phyloP scores from a whole-genome alignment of 2,888 invertebrate species.

The Lagria hirta region DNA sequence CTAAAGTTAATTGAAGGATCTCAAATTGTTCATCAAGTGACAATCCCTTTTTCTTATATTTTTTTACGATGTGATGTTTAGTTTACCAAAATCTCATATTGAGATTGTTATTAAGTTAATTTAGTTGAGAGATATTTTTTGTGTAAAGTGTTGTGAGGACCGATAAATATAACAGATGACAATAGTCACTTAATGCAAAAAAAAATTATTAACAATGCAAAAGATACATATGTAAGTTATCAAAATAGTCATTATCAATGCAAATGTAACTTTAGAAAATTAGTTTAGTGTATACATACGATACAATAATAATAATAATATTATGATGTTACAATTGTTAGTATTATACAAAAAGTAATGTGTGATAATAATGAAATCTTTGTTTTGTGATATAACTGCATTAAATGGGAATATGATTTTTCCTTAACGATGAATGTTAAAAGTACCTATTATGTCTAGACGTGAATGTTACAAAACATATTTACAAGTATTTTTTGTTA shows the following conservation, averaged over 20 bases:
- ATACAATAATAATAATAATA: conserved; percentile 32
- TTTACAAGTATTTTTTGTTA: conserved; percentile 21
- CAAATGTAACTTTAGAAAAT: conserved; percentile 32
- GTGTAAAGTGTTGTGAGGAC: conserved; percentile 40
- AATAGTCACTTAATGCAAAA: conserved; percentile 23
- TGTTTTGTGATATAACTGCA: conserved; percentile 21
- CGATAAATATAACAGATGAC: conserved; percentile 28
- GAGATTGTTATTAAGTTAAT: conserved; percentile 37
- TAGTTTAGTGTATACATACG: conserved; percentile 29
- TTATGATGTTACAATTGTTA: conserved; percentile 7
- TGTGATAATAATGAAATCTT: conserved; percentile 25
- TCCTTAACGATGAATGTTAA: conserved; percentile 14
- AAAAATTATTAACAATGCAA: conserved; percentile 26
- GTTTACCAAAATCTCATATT: conserved; percentile 44
- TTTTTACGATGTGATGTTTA: conserved; percentile 20
- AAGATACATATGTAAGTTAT: conserved; percentile 22
- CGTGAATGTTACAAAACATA: conserved; percentile 7
- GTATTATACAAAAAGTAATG: too few relatives aligned
- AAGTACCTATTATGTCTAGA: conserved; percentile 10
- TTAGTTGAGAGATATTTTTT: conserved; percentile 35
- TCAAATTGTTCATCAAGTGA: conserved; percentile 20
- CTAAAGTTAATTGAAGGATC: conserved; percentile 14
- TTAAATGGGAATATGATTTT: conserved; percentile 14
- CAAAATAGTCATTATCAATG: conserved; percentile 41
- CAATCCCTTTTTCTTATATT: conserved; percentile 13